Percentiles rank a stretch among this genome's conserved stretches.
phyloP scores from a whole-genome alignment of 1,140 invertebrate genomes.

The Scaptodrosophila lebanonensis region DNA sequence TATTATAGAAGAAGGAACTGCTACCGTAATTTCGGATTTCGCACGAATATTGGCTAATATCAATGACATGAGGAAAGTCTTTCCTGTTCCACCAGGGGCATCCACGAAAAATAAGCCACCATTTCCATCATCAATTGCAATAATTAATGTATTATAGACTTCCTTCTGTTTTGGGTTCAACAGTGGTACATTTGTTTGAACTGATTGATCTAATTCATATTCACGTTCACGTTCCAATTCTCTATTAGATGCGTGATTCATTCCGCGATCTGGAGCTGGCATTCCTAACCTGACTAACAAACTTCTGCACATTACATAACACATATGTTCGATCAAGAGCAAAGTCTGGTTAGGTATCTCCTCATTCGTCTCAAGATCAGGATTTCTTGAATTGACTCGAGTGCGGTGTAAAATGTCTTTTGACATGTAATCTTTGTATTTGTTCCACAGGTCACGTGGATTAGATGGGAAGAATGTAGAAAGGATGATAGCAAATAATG shows the following conservation, averaged over 20 bases:
- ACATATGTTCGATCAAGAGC: constrained; percentile 61
- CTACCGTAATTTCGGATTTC: constrained; percentile 11
- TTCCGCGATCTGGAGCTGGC: no score
- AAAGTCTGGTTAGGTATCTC: constrained; percentile 4
- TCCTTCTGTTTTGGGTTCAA: constrained; percentile 14
- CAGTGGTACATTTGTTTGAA: no score
- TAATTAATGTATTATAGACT: constrained; percentile 2
- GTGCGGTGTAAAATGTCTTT: constrained; percentile 42
- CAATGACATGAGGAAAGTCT: not conserved
- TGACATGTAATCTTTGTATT: constrained; percentile 62
- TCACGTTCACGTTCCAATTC: constrained; percentile 64
- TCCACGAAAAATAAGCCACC: not conserved
- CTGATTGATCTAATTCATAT: no score
- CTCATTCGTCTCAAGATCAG: constrained; percentile 3
- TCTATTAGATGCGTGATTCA: constrained; percentile 59
- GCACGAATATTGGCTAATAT: constrained; percentile 3
- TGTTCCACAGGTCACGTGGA: constrained; percentile 57
- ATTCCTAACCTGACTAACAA: no score
- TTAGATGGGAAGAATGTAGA: no score
- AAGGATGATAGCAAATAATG: no score
- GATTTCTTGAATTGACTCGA: constrained; percentile 8
- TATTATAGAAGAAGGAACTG: no score
- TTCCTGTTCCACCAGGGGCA: constrained; percentile 1
- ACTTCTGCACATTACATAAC: constrained; percentile 60
- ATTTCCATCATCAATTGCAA: not conserved